Conservation (phyloP, 2,113 vertebrate genomes). For the Pogona vitticeps region DNA sequence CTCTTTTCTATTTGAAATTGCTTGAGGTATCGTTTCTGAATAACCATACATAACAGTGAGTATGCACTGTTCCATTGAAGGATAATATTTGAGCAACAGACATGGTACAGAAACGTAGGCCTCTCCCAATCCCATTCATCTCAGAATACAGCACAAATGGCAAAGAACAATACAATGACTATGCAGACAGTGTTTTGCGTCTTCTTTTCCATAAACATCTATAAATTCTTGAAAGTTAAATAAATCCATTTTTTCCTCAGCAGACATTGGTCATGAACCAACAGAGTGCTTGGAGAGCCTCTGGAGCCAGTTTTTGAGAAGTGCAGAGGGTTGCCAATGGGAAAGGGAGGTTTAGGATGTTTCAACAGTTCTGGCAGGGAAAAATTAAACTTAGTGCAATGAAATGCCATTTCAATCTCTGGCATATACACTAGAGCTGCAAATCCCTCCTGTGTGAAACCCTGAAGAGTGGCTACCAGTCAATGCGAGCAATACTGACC, state of each 20-base stretch:
- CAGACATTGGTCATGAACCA: background rate
- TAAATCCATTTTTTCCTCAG: background rate
- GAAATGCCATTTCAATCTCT: too few relatives aligned
- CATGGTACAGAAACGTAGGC: too few relatives aligned
- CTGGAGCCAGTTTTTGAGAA: background rate
- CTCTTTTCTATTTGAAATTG: constrained; percentile 54
- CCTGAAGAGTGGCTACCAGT: background rate
- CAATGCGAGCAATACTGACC: background rate
- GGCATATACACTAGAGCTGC: too few relatives aligned
- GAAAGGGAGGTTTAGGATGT: background rate
- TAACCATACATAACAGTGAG: constrained; percentile 46
- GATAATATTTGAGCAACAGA: too few relatives aligned
- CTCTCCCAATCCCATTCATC: too few relatives aligned
- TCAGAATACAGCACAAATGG: too few relatives aligned
- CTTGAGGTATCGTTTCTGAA: constrained; percentile 38
- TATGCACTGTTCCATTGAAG: too few relatives aligned
- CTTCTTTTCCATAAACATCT: too few relatives aligned
- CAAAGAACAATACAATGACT: too few relatives aligned
- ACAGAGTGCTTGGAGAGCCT: background rate
- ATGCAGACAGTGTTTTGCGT: too few relatives aligned
- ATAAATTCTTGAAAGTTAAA: background rate
- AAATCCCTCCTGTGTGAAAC: background rate
- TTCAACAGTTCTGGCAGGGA: too few relatives aligned
- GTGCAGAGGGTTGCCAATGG: background rate
- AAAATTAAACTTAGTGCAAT: too few relatives aligned